Evolutionary conservation across 2,888 invertebrate genomes (phyloP).

Genomic region (Nomada flava): DNA sequence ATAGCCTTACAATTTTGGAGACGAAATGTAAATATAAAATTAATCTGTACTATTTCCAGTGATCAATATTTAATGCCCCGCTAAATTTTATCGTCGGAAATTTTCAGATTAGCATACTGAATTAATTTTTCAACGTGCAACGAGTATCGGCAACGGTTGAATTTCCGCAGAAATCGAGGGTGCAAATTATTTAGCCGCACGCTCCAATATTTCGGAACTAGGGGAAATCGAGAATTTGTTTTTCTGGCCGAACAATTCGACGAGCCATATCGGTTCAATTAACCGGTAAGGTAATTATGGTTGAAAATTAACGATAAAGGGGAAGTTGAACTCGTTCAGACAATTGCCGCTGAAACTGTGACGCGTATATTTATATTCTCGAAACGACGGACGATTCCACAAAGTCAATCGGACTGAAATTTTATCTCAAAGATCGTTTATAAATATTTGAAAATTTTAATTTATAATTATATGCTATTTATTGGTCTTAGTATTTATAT

Average conservation of each 20-base stretch:
- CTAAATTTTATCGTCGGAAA: not conserved
- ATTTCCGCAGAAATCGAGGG: not conserved
- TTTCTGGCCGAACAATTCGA: constrained; percentile 41
- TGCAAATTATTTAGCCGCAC: constrained; percentile 19
- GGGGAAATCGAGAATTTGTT: constrained; percentile 27
- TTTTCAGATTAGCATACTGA: not conserved
- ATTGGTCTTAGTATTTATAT: not conserved
- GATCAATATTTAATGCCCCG: not conserved
- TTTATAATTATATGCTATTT: not conserved
- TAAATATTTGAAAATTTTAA: not conserved
- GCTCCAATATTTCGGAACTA: not conserved
- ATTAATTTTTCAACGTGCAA: not conserved
- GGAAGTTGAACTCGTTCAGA: constrained; percentile 18
- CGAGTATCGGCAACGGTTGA: not conserved
- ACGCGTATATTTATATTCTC: not conserved
- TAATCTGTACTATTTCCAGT: not conserved
- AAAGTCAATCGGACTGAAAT: not conserved
- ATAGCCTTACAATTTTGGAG: not conserved
- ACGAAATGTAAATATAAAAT: too few relatives aligned
- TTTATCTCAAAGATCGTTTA: not conserved
- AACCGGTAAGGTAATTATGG: constrained; percentile 29
- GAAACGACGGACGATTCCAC: too few relatives aligned
- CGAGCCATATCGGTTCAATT: constrained; percentile 31
- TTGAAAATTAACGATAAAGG: constrained; percentile 35
- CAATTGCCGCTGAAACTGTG: constrained; percentile 34